Evolutionary conservation across 1,140 invertebrate species (phyloP).

Genomic region (Trachymyrmex cornetzi): DNA sequence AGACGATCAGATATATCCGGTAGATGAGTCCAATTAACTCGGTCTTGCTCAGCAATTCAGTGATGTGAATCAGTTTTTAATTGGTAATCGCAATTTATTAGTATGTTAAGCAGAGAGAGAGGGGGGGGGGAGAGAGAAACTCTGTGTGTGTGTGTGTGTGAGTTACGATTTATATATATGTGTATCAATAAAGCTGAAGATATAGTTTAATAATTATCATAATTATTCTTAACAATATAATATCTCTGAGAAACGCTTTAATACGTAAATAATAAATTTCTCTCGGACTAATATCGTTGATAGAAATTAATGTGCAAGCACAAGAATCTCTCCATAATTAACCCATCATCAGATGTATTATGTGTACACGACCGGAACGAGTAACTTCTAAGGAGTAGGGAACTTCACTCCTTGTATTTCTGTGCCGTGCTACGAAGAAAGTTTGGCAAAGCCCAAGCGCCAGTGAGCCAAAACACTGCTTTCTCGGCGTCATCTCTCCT

Average conservation of each 20-base stretch:
- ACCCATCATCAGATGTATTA: constrained; percentile 23
- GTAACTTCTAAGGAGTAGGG: not conserved
- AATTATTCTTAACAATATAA: not conserved
- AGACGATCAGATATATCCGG: constrained; percentile 90
- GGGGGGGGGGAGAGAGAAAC: too few species aligned
- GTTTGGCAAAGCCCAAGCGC: constrained; percentile 56
- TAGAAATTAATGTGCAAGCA: not conserved
- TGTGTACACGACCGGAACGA: constrained; percentile 26
- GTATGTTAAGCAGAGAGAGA: not conserved
- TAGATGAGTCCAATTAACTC: constrained; percentile 92
- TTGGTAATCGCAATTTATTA: not conserved
- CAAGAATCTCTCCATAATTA: constrained; percentile 13
- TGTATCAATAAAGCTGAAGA: not conserved
- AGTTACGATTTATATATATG: too few species aligned
- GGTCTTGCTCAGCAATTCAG: constrained; percentile 91
- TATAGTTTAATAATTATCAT: not conserved
- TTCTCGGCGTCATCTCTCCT: constrained; percentile 19
- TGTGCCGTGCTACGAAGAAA: constrained; percentile 54
- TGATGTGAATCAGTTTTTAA: constrained; percentile 84
- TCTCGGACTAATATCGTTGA: not conserved
- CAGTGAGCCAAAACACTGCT: constrained; percentile 31
- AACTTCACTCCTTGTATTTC: constrained; percentile 38
- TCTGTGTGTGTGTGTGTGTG: too few species aligned
- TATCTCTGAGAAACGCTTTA: too few species aligned
- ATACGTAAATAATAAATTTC: not conserved